Base-by-base conservation (phyloP, 2,113 vertebrate species). In the Brachionichthys hirsutus region DNA sequence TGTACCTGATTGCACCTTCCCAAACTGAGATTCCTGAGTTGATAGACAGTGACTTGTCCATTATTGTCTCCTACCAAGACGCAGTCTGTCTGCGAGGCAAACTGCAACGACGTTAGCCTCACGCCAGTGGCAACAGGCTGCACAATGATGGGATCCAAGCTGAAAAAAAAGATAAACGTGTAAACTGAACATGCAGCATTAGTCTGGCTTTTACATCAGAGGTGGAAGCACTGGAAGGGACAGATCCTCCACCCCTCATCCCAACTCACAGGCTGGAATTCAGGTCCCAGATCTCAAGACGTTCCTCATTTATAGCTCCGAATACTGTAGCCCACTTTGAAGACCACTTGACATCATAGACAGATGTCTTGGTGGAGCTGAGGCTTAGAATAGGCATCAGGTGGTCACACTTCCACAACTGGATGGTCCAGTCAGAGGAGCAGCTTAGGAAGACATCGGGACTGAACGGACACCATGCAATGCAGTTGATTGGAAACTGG, bases 281-380 rank as follows among this genome's bases (percentile, higher is more conserved):
- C 34, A 98, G 91, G 73, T 98, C 93, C 97, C 97, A 98, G 44
- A 98, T 88, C 80, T 98, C 94, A 22, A 92, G 75, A 58, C 86
- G 87, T 45, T 68, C 76, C 36, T 89, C 90, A 0, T 91, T 93
- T 0, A 89, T 89, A 36, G 88, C 91, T 41, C 85, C 92, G 24
- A 98, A 98, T 19, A 93, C 41, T 0, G 86, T 90, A 63, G 92
- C 62, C 36, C 91, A 92, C 15, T 77, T 84, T 2, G 93, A 93
- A 63, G 93, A 94, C 97, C 96, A 98, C 67, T 47, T 69, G 57
- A 92, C 36, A 30, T 93, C 88, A 0, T 89, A 73, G 51, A 97
- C 92, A 1, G 87, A 80, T 7, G 73, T 77, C 16, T 89, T 54
- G 17, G 75, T 64, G 12, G 93, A 90, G 16, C 62, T 89, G 77